Percentiles rank a stretch among this genome's conserved stretches.
phyloP scores from a whole-genome alignment of 1,140 invertebrate species.

The Hycleus cichorii region DNA sequence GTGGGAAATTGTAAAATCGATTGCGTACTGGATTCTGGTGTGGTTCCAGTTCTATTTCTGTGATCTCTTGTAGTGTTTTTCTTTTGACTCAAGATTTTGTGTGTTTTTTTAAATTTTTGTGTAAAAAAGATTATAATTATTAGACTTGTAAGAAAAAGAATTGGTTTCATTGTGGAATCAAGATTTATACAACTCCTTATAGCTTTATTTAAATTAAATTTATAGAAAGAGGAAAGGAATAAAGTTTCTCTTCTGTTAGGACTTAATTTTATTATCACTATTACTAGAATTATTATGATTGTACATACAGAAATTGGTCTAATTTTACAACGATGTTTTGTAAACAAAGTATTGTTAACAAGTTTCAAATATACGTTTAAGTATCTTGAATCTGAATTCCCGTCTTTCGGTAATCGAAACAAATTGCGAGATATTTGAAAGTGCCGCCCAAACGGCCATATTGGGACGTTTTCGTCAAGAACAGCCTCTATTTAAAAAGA shows the following conservation, averaged over 20 bases:
- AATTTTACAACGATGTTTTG: constrained; percentile 9
- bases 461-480: too few species aligned
- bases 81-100: constrained; percentile 38
- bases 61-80: constrained; percentile 37
- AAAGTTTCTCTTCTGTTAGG: background rate
- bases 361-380: constrained; percentile 14
- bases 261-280: constrained; percentile 17
- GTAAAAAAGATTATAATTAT: background rate
- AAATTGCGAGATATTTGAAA: too few species aligned
- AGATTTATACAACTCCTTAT: constrained; percentile 11
- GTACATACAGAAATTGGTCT: constrained; percentile 11
- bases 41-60: constrained; percentile 39
- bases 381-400: background rate
- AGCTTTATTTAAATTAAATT: constrained; percentile 13
- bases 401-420: too few species aligned
- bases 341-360: constrained; percentile 13
- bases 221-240: background rate
- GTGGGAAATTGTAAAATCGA: constrained; percentile 1
- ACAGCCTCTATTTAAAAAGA: too few species aligned
- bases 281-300: constrained; percentile 17
- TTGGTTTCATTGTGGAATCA: constrained; percentile 6
- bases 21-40: constrained; percentile 1
- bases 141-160: constrained; percentile 7
- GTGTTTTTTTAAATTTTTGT: constrained; percentile 30
- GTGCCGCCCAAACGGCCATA: too few species aligned